A percentile compares a stretch with the other conserved stretches of the same genome.
These are phyloP conservation scores for Balaeniceps rex DNA, from an alignment of 2,113 vertebrate genomes.

Conservation along the genomic window DNA sequence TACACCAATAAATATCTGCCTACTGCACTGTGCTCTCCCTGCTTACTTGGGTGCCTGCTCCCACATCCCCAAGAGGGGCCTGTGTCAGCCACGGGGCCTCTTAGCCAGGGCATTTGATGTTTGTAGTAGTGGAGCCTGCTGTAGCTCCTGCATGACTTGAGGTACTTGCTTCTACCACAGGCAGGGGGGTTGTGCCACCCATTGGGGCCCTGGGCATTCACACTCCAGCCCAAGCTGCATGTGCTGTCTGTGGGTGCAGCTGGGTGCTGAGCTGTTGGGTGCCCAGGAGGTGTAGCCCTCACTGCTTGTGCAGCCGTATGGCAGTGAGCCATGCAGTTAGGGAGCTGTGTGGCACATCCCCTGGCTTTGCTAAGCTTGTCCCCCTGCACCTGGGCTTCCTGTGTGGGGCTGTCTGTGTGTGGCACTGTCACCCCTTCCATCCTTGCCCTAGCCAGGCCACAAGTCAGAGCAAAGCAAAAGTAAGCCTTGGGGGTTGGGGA, in stretches of 20 bases:
- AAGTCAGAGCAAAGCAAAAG: background rate
- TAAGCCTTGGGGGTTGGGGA: background rate
- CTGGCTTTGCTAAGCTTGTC: background rate
- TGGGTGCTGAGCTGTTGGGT: background rate
- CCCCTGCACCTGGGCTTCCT: background rate
- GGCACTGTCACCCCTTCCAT: background rate
- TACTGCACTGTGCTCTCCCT: background rate
- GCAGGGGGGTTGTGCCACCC: accelerated
- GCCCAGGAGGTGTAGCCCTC: background rate
- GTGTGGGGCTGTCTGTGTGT: accelerated
- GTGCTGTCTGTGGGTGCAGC: background rate
- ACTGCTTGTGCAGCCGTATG: accelerated
- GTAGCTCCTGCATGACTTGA: background rate
- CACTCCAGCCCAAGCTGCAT: background rate
- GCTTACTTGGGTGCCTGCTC: background rate
- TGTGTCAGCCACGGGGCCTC: background rate
- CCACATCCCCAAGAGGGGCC: background rate
- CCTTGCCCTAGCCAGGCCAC: background rate
- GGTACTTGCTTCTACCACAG: background rate
- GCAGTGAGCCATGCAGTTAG: background rate
- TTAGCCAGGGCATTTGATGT: no score
- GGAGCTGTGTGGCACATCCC: background rate
- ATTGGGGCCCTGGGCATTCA: accelerated
- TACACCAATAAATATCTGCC: conserved; percentile 55
- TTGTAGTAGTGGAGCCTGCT: background rate